Evolutionary conservation across 92 coral and sea anemone species (phyloP).

Genomic region (Isaurus tuberculatus): DNA sequence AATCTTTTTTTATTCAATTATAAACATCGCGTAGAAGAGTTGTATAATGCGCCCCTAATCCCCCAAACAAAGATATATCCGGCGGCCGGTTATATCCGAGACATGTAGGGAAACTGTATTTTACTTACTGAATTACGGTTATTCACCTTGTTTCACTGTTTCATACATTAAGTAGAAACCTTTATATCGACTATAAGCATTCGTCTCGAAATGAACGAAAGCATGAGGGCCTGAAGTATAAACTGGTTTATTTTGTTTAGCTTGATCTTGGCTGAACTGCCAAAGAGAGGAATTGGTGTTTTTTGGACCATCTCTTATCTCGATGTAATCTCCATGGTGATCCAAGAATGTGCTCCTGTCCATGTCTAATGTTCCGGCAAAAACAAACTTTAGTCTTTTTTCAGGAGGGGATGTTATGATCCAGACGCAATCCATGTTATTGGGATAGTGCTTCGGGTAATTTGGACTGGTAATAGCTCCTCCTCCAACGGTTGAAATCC

Average conservation of each 20-base stretch:
- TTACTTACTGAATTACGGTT: no score
- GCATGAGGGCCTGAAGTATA: conserved; percentile 20
- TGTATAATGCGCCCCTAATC: no score
- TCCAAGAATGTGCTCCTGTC: background rate
- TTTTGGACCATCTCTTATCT: conserved; percentile 7
- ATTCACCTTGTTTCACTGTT: conserved; percentile 25
- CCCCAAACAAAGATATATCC: no score
- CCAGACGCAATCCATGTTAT: conserved; percentile 29
- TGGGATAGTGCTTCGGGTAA: background rate
- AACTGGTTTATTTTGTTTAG: background rate
- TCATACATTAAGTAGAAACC: conserved; percentile 29
- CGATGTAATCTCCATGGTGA: conserved; percentile 6
- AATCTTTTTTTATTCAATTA: no score
- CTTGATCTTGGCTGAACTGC: background rate
- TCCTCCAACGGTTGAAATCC: background rate
- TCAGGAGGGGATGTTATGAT: conserved; percentile 4
- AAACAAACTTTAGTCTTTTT: conserved; percentile 10
- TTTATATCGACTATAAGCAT: background rate
- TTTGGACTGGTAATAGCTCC: conserved; percentile 25
- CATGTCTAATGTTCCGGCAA: background rate
- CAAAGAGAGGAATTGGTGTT: conserved; percentile 7
- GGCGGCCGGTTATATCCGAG: no score
- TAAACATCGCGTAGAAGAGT: no score
- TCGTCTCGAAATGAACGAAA: conserved; percentile 8
- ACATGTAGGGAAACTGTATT: no score